Evolutionary conservation across 2,113 vertebrate species (phyloP).

Genomic region (Festucalex cinctus): DNA sequence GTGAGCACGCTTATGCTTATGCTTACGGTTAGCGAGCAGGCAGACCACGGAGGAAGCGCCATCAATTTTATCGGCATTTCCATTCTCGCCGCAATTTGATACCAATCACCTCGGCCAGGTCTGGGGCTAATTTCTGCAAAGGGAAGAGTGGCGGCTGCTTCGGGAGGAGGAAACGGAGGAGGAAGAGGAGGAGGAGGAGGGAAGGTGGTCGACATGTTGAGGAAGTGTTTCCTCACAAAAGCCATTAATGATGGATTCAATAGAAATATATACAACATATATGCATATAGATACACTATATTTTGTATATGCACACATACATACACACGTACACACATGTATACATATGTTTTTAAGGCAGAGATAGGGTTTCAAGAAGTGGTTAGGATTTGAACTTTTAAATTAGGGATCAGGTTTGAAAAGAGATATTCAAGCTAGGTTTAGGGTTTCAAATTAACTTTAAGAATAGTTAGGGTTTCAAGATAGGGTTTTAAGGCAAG

Average conservation of each 20-base stretch:
- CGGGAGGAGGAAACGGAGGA: slow-evolving; percentile 7
- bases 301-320: too few relatives aligned
- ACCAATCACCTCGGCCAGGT: slow-evolving; percentile 79
- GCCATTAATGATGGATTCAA: too few relatives aligned
- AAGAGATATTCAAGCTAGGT: too few relatives aligned
- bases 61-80: slow-evolving; percentile 84
- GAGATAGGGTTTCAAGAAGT: background rate
- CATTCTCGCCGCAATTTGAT: slow-evolving; percentile 84
- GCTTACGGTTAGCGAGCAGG: slow-evolving; percentile 56
- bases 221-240: slow-evolving; percentile 51
- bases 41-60: slow-evolving; percentile 57
- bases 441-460: too few relatives aligned
- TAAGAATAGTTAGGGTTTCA: too few relatives aligned
- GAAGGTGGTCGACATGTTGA: slow-evolving; percentile 59
- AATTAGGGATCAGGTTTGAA: too few relatives aligned
- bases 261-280: too few relatives aligned
- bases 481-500: too few relatives aligned
- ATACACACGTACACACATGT: too few relatives aligned
- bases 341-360: too few relatives aligned
- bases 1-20: background rate
- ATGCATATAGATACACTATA: too few relatives aligned
- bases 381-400: background rate
- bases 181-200: slow-evolving; percentile 26
- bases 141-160: background rate
- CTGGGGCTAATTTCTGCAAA: slow-evolving; percentile 73